Conservation (phyloP, 2,797 vertebrate species). For the Pipistrellus pipistrellus region DNA sequence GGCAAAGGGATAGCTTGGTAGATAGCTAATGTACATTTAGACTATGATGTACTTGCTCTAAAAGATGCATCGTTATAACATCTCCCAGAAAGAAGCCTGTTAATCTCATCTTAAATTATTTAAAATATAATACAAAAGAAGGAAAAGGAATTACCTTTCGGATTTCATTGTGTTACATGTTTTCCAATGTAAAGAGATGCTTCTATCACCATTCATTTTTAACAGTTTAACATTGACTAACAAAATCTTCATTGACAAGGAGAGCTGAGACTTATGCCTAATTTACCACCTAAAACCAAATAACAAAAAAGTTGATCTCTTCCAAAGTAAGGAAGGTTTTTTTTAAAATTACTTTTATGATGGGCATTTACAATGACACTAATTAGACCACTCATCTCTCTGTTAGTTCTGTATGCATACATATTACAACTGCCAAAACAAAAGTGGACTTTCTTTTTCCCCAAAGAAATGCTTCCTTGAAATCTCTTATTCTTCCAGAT, state of each 20-base stretch:
- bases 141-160: conserved; percentile 61
- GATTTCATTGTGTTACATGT: conserved; percentile 50
- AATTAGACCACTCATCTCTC: conserved; percentile 57
- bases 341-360: conserved; percentile 75
- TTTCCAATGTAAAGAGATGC: conserved; percentile 50
- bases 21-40: conserved; percentile 71
- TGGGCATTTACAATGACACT: conserved; percentile 30
- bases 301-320: conserved; percentile 40
- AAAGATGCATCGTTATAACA: conserved; percentile 65
- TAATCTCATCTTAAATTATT: conserved; percentile 68
- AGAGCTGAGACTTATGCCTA: conserved; percentile 37
- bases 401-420: conserved; percentile 71
- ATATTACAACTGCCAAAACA: conserved; percentile 69
- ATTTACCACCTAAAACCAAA: conserved; percentile 77
- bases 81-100: conserved; percentile 71
- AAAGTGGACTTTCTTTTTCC: conserved; percentile 70
- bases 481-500: conserved; percentile 71
- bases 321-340: conserved; percentile 68
- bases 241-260: conserved; percentile 55
- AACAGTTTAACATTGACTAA: conserved; percentile 77
- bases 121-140: conserved; percentile 65
- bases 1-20: conserved; percentile 75
- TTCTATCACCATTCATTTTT: conserved; percentile 69
- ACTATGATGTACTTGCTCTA: conserved; percentile 67
- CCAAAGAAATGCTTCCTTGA: conserved; percentile 73